Evolutionary conservation across 2,797 vertebrate genomes (phyloP).

Genomic region (Cyclura pinguis): DNA sequence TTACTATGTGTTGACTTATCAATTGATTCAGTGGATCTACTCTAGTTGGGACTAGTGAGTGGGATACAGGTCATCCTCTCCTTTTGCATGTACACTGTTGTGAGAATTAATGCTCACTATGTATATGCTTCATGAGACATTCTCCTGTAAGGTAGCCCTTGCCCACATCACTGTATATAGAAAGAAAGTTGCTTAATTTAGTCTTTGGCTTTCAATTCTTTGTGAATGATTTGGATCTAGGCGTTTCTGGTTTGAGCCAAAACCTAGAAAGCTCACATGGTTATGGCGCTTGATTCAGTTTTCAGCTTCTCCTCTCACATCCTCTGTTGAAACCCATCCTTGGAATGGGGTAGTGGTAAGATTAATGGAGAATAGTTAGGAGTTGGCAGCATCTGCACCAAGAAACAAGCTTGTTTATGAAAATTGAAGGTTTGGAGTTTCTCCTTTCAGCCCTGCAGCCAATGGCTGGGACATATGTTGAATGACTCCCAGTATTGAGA

Average conservation of each 20-base stretch:
- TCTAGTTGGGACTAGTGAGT: too few relatives aligned
- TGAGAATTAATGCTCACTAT: neutral
- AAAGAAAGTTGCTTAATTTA: neutral
- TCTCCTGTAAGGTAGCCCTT: neutral
- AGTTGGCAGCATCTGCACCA: slow-evolving; percentile 47
- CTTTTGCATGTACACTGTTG: neutral
- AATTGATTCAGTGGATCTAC: too few relatives aligned
- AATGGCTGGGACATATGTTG: slow-evolving; percentile 39
- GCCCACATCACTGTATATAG: neutral
- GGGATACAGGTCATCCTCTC: neutral
- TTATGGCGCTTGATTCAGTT: slow-evolving; percentile 23
- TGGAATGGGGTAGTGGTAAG: slow-evolving; percentile 29
- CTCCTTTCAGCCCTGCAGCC: slow-evolving; percentile 41
- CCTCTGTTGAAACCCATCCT: neutral
- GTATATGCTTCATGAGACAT: neutral
- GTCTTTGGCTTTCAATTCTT: neutral
- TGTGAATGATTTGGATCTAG: slow-evolving; percentile 38
- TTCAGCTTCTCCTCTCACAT: slow-evolving; percentile 29
- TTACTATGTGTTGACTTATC: neutral
- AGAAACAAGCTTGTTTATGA: neutral
- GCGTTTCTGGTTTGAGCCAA: slow-evolving; percentile 42
- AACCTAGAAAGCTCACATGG: slow-evolving; percentile 48
- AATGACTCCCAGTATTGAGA: slow-evolving; percentile 48
- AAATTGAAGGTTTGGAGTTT: slow-evolving; percentile 33
- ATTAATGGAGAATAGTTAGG: slow-evolving; percentile 49